Conservation (phyloP, 2,113 vertebrate genomes). For the Dasyornis broadbenti region DNA sequence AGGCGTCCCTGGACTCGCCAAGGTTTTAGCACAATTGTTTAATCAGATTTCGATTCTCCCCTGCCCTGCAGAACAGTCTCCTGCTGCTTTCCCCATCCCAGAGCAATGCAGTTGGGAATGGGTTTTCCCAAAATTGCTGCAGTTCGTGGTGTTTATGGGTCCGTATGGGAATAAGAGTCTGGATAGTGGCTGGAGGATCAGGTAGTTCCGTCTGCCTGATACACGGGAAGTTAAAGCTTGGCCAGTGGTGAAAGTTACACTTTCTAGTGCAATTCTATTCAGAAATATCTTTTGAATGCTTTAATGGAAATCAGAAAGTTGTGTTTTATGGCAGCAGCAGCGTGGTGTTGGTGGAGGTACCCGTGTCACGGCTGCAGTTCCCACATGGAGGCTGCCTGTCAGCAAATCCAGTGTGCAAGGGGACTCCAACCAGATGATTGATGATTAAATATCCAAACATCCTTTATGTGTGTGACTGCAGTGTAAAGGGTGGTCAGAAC, state of each 20-base stretch:
- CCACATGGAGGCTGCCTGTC: neutral
- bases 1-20: neutral
- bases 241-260: neutral
- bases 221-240: neutral
- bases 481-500: neutral
- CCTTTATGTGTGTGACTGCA: neutral
- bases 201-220: neutral
- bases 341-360: neutral
- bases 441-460: neutral
- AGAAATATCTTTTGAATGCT: neutral
- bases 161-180: neutral
- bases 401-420: neutral
- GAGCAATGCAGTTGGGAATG: neutral
- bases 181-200: neutral
- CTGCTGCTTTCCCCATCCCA: neutral
- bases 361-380: neutral
- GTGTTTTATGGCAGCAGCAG: neutral
- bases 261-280: neutral
- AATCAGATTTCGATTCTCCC: neutral
- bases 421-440: neutral
- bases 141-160: neutral
- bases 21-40: conserved; percentile 23
- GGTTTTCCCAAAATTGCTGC: neutral
- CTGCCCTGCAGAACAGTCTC: neutral
- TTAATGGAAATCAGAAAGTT: neutral